Base-by-base conservation (phyloP, 2,797 vertebrate genomes). In the Aeoliscus strigatus region DNA sequence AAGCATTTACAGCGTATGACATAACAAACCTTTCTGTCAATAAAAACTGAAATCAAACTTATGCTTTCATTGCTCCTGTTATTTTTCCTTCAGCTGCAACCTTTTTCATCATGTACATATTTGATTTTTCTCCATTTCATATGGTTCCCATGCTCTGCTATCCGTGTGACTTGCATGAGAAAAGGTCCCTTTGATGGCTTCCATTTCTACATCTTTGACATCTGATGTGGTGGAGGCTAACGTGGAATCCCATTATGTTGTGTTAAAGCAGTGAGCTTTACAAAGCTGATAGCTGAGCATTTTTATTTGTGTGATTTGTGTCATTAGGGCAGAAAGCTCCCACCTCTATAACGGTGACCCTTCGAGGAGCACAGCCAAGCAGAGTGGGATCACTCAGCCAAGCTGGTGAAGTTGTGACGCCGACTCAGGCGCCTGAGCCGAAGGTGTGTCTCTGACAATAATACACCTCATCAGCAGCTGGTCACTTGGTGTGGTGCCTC, bases 321-420 rank as follows among this genome's bases (percentile, higher is more conserved):
- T 70, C 60, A 70, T 54, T 77, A 91, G 94, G 92, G 61, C 83
- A 94, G 68, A 98, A 96, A 83, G 90, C 89, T 6, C 93, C 94
- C 0, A 91, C 92, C 1, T 93, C 92, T 44, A 95, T 97, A 51
- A 96, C 92, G 0, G 91, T 96, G 84, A 96, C 92, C 0, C 85
- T 97, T 36, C 86, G 91, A 39, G 92, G 93, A 51, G 91, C 91
- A 2, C 93, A 93, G 70, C 89, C 91, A 0, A 84, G 80, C 77
- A 86, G 91, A 14, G 62, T 87, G 47, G 82, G 83, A 46, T 69
- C 89, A 0, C 76, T 94, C 21, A 80, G 89, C 81, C 91, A 91
- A 45, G 66, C 89, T 2, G 83, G 73, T 1, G 81, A 88, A 25
- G 81, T 67, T 8, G 52, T 81, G 0, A 38, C 47, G 0, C 73